Base-by-base conservation (phyloP, 2,888 invertebrate species). In the Hecatera dysodea region DNA sequence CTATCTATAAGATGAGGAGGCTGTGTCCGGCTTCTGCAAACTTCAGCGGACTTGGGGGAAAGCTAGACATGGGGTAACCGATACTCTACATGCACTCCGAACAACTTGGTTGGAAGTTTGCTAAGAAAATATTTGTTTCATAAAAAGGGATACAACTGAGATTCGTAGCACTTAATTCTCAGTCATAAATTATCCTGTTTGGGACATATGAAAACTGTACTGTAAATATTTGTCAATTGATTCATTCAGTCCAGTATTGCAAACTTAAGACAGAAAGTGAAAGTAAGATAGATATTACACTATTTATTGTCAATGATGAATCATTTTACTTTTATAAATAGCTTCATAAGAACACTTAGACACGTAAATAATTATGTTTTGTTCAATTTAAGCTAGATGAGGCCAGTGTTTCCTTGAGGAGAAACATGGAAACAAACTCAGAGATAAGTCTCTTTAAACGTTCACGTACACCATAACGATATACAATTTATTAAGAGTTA, bases 1-100 rank as follows among this genome's bases (percentile, higher is more conserved):
- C 24, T 27, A 36, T 27, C 56, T 67, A n/a, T 19, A n/a, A n/a
- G 46, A n/a, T 24, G n/a, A 27, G 12, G 33, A 59, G 55, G 39
- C 56, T 70, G 56, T 62, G 80, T 77, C 78, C 72, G 88, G 88
- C 86, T 90, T 87, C 87, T 11, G 22, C 63, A 66, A 89, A 89
- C 86, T 90, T 87, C 67, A 71, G 75, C 75, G 60, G 53, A 55
- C 60, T 57, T 59, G 64, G 8, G 55, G 36, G 53, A 33, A 11
- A 63, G 29, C 22, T 33, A 55, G 44, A 29, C 62, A 17, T 33
- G 11, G 70, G 68, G 27, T 57, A 81, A 53, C 65, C 52, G 71
- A 74, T 79, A 79, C 36, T 52, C 42, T 42, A 29, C 56, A 15
- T 29, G 15, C 19, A 46, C 27, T 22, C 12, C 4, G 17, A 24